A percentile compares a stretch with the other conserved stretches of the same genome.
These are phyloP conservation scores for Medauroidea extradentata DNA, from an alignment of 1,140 invertebrate genomes.

Conservation along the genomic window DNA sequence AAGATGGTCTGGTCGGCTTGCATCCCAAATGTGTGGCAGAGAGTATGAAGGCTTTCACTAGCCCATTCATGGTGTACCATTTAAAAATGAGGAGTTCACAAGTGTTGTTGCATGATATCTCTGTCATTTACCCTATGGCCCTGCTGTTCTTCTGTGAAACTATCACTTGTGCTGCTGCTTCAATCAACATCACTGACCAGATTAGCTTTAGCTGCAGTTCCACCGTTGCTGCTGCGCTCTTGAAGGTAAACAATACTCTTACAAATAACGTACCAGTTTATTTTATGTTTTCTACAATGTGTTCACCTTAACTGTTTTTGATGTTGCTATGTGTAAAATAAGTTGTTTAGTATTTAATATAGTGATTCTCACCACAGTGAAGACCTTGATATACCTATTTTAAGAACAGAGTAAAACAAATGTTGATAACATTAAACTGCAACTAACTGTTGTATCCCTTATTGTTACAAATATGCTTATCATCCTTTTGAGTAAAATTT, in stretches of 20 bases:
- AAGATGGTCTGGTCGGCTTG: constrained; percentile 54
- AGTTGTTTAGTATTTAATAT: too few species aligned
- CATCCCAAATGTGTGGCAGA: constrained; percentile 70
- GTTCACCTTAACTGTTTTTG: too few species aligned
- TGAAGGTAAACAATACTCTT: constrained; percentile 29
- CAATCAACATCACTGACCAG: constrained; percentile 40
- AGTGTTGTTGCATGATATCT: constrained; percentile 65
- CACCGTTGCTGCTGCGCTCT: constrained; percentile 28
- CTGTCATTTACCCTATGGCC: constrained; percentile 63
- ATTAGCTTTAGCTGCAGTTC: constrained; percentile 39
- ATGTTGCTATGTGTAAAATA: too few species aligned
- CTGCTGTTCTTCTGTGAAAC: constrained; percentile 64
- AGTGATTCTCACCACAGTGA: too few species aligned
- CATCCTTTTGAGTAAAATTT: too few species aligned
- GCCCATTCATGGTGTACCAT: constrained; percentile 64
- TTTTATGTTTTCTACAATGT: too few species aligned
- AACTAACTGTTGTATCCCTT: too few species aligned
- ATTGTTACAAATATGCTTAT: too few species aligned
- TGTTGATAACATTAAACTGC: too few species aligned
- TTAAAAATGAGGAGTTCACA: constrained; percentile 55
- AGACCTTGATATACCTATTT: too few species aligned
- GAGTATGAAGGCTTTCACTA: constrained; percentile 47
- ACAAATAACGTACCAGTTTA: too few species aligned
- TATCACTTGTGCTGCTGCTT: constrained; percentile 19
- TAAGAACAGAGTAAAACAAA: too few species aligned